Evolutionary conservation across 2,113 vertebrate genomes (phyloP), one percentile per base, ranked within the genome.

Genomic region (Aplodontia rufa): DNA sequence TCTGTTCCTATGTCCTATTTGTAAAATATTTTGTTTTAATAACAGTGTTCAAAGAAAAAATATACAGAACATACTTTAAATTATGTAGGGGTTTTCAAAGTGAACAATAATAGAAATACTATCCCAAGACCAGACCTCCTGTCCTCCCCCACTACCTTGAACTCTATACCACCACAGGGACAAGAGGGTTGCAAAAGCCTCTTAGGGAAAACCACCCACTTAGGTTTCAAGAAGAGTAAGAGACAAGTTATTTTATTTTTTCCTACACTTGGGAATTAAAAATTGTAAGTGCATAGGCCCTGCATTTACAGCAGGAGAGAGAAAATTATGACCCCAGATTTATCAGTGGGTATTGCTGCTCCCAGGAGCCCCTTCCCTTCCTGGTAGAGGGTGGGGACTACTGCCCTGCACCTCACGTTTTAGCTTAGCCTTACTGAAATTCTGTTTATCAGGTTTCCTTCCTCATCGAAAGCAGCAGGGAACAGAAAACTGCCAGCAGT

Each of bases 21-120:
- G 98, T 98, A 98, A 98, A 98, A 98, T 98, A 98, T 75, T 98
- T 98, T 98, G 91, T 97, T 91, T 94, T 94, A 94, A 95, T 96
- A 98, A 98, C 98, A 98, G 98, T 93, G 97, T 98, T 96, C 97
- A 92, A 98, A 98, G 6, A 16, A 98, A 97, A 81, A 93, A 98
- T 93, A 98, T 30, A 32, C 30, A 98, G 98, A 98, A 98, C 97
- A 98, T 98, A 11, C 32, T 32, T 68, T 68, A 68, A n/a, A 6
- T 19, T 97, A 45, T n/a, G 47, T 97, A 94, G 93, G 97, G 97
- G 97, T 98, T 96, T 30, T 97, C 97, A 98, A 98, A 98, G 91
- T 28, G 96, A 97, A 98, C 97, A 97, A 97, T 92, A 97, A 60
- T 81, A 75, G 83, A 90, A 89, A 92, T 69, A 62, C 92, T 88